Evolutionary conservation across 2,113 vertebrate species (phyloP), one percentile per base, ranked within the genome.

Genomic region (Gambusia holbrooki): DNA sequence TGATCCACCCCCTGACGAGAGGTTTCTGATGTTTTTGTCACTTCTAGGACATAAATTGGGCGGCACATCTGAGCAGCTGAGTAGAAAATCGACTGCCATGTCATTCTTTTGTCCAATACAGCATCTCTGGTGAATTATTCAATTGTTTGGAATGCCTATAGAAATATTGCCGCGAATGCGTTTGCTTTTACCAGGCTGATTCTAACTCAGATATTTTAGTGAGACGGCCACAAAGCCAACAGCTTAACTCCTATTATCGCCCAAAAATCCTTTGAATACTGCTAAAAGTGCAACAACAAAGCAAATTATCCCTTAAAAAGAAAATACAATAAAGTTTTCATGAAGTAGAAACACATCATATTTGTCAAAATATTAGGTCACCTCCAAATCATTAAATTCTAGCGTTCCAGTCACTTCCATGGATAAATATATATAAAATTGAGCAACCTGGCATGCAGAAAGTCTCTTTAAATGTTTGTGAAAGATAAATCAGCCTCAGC

Each of bases 1-100:
- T 88, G 71, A 48, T 69, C 74, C 84, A 64, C 66, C 42, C 32
- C 71, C 60, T 77, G 67, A 66, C 45, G 54, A 27, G 14, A 32
- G 45, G 27, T 66, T 37, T 37, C 35, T 65, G 72, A 66, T 74
- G 42, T 65, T 54, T 73, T 66, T 64, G 60, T 73, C 28, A 73
- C 40, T 63, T 9, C 33, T 2, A n/a, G 8, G 48, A 35, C 30
- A 27, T 29, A 14, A 40, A 72, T 51, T 7, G n/a, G 28, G 76
- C 70, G 37, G 73, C 33, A 37, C 61, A 65, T 25, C 28, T 37
- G 15, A 71, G 68, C 2, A 1, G 37, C 37, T 61, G 29, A 11
- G 11, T 10, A 62, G 6, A 27, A 54, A 27, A 73, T 8, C 4
- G 25, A 73, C 40, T 51, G n/a, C 35, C 5, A 27, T 33, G 14